Evolutionary conservation across 2,113 vertebrate genomes (phyloP).

Genomic region (Catharus minimus): DNA sequence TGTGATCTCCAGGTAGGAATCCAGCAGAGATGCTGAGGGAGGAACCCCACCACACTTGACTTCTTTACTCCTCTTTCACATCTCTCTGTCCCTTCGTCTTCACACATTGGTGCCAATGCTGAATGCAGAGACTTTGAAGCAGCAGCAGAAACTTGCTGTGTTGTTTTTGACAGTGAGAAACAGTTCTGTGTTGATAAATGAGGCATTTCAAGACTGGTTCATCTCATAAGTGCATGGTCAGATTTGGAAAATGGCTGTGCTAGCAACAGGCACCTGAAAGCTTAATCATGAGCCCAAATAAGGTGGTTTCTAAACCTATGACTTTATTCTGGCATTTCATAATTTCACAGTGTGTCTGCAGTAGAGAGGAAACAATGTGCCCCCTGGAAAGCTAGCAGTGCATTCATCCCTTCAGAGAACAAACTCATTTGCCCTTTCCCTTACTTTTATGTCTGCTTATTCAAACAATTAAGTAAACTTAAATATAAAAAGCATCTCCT

Average conservation of each 20-base stretch:
- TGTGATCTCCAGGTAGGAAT: neutral
- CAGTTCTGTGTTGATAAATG: neutral
- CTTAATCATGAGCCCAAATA: neutral
- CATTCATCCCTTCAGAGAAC: neutral
- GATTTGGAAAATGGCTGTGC: neutral
- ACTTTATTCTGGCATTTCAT: neutral
- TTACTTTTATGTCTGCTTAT: neutral
- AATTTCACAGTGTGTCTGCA: neutral
- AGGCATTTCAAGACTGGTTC: neutral
- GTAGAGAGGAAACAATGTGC: neutral
- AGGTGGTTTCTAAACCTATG: neutral
- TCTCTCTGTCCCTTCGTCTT: neutral
- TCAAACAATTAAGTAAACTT: constrained; percentile 25
- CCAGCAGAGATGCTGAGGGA: constrained; percentile 4
- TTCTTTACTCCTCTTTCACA: constrained; percentile 28
- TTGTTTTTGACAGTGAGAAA: neutral
- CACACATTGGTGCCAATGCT: neutral
- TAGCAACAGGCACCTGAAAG: neutral
- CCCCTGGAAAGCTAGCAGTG: neutral
- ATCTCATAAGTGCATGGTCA: neutral
- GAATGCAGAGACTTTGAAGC: neutral
- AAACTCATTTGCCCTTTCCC: neutral
- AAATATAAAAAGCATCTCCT: neutral
- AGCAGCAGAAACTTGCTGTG: neutral
- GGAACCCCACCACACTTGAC: neutral